These are phyloP conservation scores for Vollenhovia emeryi DNA, from an alignment of 1,140 invertebrate species.

Conservation along the genomic window DNA sequence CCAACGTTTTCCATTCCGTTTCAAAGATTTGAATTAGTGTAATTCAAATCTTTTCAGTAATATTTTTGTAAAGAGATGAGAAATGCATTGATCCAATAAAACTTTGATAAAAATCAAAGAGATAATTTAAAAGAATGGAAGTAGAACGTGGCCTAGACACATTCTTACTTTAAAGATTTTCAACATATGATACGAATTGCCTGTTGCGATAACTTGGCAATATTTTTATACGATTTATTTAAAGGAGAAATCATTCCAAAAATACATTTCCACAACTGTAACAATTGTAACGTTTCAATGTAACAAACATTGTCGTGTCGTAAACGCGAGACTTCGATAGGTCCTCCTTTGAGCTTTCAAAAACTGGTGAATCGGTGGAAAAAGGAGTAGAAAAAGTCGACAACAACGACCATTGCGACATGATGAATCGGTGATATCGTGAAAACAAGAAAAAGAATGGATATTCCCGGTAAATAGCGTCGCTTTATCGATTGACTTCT, in stretches of 20 bases:
- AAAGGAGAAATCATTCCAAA: neutral
- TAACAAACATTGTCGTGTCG: neutral
- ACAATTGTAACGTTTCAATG: neutral
- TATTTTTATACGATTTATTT: neutral
- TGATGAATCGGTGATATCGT: neutral
- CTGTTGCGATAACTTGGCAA: neutral
- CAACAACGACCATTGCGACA: neutral
- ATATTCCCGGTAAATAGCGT: neutral
- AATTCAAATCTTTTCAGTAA: no score
- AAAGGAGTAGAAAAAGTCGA: neutral
- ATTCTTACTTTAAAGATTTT: neutral
- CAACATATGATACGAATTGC: neutral
- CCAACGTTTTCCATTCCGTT: neutral
- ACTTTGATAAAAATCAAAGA: neutral
- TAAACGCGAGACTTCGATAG: neutral
- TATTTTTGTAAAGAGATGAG: neutral
- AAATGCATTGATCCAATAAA: neutral
- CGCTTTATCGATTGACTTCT: conserved; percentile 22
- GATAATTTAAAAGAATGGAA: neutral
- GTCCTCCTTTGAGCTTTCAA: neutral
- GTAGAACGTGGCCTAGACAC: neutral
- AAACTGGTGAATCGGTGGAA: neutral
- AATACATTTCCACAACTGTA: neutral
- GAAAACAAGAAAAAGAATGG: conserved; percentile 20
- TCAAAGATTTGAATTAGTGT: neutral